Evolutionary conservation across 1,140 invertebrate genomes (phyloP), one percentile per base, ranked within the genome.

Genomic region (Micrasema longulum): DNA sequence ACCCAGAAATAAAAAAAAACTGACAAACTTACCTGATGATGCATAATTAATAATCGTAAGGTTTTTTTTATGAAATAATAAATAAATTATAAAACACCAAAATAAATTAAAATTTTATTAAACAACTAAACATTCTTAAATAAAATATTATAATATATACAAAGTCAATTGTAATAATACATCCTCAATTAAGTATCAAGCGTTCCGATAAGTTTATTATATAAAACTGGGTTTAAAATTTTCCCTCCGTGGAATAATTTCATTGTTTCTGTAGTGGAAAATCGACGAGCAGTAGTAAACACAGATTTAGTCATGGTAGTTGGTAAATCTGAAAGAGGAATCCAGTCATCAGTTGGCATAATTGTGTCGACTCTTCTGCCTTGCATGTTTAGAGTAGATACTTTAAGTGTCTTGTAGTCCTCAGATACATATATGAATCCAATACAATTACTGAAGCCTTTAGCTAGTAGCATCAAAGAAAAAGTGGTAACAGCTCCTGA

Each of bases 331-430:
- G 81, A 72, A 10, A 87, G 72, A 41, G 83, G 84, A 35, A 82
- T 77, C 79, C 88, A 85, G 65, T 89, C 82, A 14, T 82, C 65
- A 9, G 77, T 26, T 26, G 77, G 74, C 10, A 85, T 79, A 36
- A 84, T 78, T 69, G 80, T 76, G 72, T 90, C 85, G 72, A 79
- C 77, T 77, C 88, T 84, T 69, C 79, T 82, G 11, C 88, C 88
- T 86, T 85, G 89, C 74, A 83, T 88, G 74, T 87, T 78, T 2
- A 87, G 69, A 74, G 84, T 86, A 3, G 88, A 86, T 71, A 90
- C 79, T 80, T 87, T 88, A 5, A 89, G 72, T 23, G 75, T 77
- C 50, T 83, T 76, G 12, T 83, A 78, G 66, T 88, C 82, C 53
- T 86, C 76, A 76, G 84, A 86, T 1, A 86, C 78, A 72, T 89